Conservation (phyloP, 2,113 vertebrate genomes). For the Ciconia boyciana region DNA sequence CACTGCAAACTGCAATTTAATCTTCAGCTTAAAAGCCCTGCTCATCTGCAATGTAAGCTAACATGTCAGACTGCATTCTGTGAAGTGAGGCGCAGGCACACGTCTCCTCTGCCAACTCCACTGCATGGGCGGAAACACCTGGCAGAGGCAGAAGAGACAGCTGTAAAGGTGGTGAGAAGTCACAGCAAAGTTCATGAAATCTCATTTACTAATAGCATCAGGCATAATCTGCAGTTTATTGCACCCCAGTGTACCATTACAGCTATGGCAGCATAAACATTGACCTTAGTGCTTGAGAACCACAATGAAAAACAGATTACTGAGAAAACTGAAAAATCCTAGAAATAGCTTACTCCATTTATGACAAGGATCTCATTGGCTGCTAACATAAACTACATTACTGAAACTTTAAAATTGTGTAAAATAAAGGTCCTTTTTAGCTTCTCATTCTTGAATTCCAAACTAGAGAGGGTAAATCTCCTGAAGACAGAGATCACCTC, state of each 20-base stretch:
- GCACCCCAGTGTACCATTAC: background rate
- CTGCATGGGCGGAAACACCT: constrained; percentile 21
- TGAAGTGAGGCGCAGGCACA: background rate
- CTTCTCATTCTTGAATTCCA: background rate
- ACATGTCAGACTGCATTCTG: constrained; percentile 35
- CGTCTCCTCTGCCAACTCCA: background rate
- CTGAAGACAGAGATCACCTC: background rate
- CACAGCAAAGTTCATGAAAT: background rate
- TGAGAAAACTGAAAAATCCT: background rate
- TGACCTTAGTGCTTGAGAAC: background rate
- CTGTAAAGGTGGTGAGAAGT: background rate
- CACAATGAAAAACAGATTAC: background rate
- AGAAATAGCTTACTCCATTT: background rate
- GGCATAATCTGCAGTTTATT: background rate
- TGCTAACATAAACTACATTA: background rate
- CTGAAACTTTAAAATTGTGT: background rate
- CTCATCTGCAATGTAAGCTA: background rate
- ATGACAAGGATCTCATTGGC: background rate
- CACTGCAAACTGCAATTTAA: background rate
- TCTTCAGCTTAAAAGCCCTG: background rate
- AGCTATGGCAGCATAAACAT: background rate
- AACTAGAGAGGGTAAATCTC: background rate
- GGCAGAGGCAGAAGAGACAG: constrained; percentile 23
- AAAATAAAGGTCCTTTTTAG: background rate
- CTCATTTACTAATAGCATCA: background rate